Conservation (phyloP, 1,140 invertebrate genomes). For the Lepidostoma basale region DNA sequence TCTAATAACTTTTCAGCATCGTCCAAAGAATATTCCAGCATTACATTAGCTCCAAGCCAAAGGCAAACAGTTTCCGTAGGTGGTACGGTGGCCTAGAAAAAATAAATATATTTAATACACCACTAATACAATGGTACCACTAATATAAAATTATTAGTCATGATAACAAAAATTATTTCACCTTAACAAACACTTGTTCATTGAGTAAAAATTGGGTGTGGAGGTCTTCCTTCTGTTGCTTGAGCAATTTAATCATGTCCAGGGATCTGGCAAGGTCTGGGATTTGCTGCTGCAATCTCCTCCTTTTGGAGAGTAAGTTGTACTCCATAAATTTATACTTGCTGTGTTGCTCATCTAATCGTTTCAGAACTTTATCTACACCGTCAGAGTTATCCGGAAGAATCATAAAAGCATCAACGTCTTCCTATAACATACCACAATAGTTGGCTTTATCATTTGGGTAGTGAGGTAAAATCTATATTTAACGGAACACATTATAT, state of each 20-base stretch:
- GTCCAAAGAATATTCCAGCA: slow-evolving; percentile 95
- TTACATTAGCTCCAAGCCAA: slow-evolving; percentile 99
- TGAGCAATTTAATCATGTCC: slow-evolving; percentile 90
- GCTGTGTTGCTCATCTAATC: slow-evolving; percentile 88
- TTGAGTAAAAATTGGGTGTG: slow-evolving; percentile 93
- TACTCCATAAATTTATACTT: slow-evolving; percentile 98
- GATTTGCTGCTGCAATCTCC: slow-evolving; percentile 86
- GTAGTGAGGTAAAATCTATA: slow-evolving; percentile 33
- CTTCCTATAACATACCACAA: slow-evolving; percentile 76
- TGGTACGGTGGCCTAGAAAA: slow-evolving; percentile 71
- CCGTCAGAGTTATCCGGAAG: slow-evolving; percentile 78
- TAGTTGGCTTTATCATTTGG: neutral
- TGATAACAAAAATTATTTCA: slow-evolving; percentile 40
- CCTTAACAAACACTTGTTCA: slow-evolving; percentile 93
- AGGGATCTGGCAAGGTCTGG: slow-evolving; percentile 91
- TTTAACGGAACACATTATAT: too few relatives aligned
- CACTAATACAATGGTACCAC: neutral
- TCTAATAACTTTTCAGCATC: slow-evolving; percentile 87
- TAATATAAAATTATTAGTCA: slow-evolving; percentile 17
- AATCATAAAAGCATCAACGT: slow-evolving; percentile 93
- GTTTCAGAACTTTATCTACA: slow-evolving; percentile 82
- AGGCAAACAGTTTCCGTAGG: slow-evolving; percentile 93
- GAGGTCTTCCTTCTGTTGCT: slow-evolving; percentile 76
- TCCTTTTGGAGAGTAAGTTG: slow-evolving; percentile 82
- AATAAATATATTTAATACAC: too few relatives aligned